phyloP scores from a whole-genome alignment of 2,113 vertebrate species.

The Phrynocephalus versicolor region DNA sequence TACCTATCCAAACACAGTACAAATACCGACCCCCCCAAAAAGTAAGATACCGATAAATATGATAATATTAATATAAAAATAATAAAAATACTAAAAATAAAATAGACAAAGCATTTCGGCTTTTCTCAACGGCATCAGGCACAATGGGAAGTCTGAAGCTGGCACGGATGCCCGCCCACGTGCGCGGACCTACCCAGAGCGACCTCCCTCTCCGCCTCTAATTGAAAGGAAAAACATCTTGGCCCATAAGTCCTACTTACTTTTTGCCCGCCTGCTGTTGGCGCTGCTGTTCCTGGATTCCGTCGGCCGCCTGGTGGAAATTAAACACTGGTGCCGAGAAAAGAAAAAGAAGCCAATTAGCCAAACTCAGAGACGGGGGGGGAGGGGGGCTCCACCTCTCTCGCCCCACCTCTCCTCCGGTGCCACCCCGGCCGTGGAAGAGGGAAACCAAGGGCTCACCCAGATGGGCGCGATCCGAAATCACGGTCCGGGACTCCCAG shows the following conservation, averaged over 20 bases:
- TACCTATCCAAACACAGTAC: no score
- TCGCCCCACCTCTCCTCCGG: accelerated
- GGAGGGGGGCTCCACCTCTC: no score
- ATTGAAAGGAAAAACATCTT: not conserved
- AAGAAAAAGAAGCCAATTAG: not conserved
- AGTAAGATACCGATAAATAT: no score
- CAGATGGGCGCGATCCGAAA: slow-evolving; percentile 83
- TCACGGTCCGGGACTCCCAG: slow-evolving; percentile 81
- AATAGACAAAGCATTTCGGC: no score
- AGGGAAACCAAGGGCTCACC: slow-evolving; percentile 63
- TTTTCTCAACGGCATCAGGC: no score
- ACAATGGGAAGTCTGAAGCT: no score
- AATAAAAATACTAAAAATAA: no score
- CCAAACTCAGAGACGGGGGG: not conserved
- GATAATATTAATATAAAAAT: no score
- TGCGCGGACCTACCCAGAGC: not conserved
- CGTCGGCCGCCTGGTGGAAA: slow-evolving; percentile 83
- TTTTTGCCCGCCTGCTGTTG: slow-evolving; percentile 82
- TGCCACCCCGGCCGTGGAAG: no score
- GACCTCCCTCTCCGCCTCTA: no score
- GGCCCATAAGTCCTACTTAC: slow-evolving; percentile 52
- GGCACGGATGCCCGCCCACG: no score
- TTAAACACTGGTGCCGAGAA: slow-evolving; percentile 74
- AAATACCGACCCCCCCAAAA: no score
- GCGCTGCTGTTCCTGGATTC: slow-evolving; percentile 81